Base-by-base conservation (phyloP, 2,888 invertebrate genomes). In the Scaptomyza cyrtandrae region DNA sequence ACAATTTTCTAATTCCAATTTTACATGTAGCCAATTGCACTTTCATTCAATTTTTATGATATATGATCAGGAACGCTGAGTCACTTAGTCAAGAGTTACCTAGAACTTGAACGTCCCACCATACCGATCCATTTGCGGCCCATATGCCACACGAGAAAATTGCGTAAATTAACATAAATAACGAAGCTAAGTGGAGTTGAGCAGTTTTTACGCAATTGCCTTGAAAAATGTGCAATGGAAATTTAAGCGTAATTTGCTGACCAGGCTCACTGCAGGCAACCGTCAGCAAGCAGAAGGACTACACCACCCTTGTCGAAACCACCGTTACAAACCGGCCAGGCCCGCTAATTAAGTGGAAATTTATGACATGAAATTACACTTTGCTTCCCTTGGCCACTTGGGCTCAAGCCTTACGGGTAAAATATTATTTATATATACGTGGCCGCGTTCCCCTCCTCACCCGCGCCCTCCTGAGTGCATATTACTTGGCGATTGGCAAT, bases 101-200 rank as follows among this genome's bases (percentile, higher is more conserved):
- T 41, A 41, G 16, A 9, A 9, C 29, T 52, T 61, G 61, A 61
- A 46, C 33, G 45, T 62, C 54, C 64, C 27, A 39, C 55, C 14
- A 9, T 33, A 11, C 11, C 19, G 33, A n/a, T 6, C 43, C 44
- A 39, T 19, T 44, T 53, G 55, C 65, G 10, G 14, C 37, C 58
- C 58, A 65, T 59, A 59, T 55, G 63, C 44, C 71, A 66, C 55
- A 63, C 67, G 70, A 69, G 65, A 73, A 76, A 85, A 85, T 86
- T 81, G 84, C 84, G 84, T 85, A 71, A 81, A 85, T 85, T 86
- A 84, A 64, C 85, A 85, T 85, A 82, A 86, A 86, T 85, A 84
- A 84, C 80, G 43, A 16, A 61, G 60, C 82, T 79, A 85, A 82
- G 79, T 82, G 82, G 79, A 66, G 85, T 84, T 71, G 80, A 71